These are phyloP conservation scores for Iphiclides podalirius DNA, from an alignment of 2,888 invertebrate species.

Conservation along the genomic window DNA sequence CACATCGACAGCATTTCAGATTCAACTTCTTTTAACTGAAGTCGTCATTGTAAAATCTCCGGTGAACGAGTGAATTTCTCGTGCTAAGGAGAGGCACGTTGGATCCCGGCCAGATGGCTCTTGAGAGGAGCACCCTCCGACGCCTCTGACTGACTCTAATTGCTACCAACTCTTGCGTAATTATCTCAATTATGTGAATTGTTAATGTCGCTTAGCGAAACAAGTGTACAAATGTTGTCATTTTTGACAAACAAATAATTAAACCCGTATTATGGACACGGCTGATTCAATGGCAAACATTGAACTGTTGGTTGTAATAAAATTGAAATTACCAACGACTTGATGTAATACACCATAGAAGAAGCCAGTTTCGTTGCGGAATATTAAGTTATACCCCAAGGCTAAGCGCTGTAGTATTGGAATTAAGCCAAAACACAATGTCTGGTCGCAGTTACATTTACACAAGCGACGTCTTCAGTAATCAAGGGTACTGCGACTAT, in stretches of 20 bases:
- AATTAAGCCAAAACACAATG: slow-evolving; percentile 59
- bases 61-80: slow-evolving; percentile 47
- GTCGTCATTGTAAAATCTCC: slow-evolving; percentile 45
- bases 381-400: slow-evolving; percentile 48
- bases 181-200: slow-evolving; percentile 55
- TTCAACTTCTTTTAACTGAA: slow-evolving; percentile 40
- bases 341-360: slow-evolving; percentile 24
- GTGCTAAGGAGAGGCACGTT: slow-evolving; percentile 61
- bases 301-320: slow-evolving; percentile 16
- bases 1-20: slow-evolving; percentile 28
- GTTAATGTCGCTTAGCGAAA: slow-evolving; percentile 40
- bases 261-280: not conserved
- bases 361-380: slow-evolving; percentile 26
- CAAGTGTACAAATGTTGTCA: slow-evolving; percentile 31
- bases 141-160: slow-evolving; percentile 65
- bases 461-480: slow-evolving; percentile 46
- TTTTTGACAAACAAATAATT: slow-evolving; percentile 20
- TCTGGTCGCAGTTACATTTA: slow-evolving; percentile 63
- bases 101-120: slow-evolving; percentile 73
- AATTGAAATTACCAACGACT: slow-evolving; percentile 23
- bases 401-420: slow-evolving; percentile 52
- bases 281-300: slow-evolving; percentile 8
- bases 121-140: slow-evolving; percentile 58
- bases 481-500: slow-evolving; percentile 29
- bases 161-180: slow-evolving; percentile 72